Evolutionary conservation across 2,888 invertebrate genomes (phyloP).

Genomic region (Caenorhabditis sp.): DNA sequence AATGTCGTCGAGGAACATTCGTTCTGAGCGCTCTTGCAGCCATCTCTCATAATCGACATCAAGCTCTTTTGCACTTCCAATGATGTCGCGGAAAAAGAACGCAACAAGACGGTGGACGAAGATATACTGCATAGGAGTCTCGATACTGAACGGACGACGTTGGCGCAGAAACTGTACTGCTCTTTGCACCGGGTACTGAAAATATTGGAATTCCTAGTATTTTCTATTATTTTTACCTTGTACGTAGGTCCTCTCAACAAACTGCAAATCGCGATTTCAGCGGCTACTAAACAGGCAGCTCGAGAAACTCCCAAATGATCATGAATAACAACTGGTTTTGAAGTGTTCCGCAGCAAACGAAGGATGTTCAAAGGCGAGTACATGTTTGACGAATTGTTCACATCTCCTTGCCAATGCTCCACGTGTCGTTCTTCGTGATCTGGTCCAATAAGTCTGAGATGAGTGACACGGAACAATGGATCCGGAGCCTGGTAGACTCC

Average conservation of each 20-base stretch:
- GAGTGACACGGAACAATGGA: constrained; percentile 79
- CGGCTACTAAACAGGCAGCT: constrained; percentile 79
- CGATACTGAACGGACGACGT: constrained; percentile 78
- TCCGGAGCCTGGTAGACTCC: constrained; percentile 72
- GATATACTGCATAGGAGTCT: constrained; percentile 81
- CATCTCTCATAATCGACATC: constrained; percentile 79
- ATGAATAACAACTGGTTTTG: constrained; percentile 78
- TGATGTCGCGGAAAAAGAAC: constrained; percentile 76
- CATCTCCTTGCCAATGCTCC: constrained; percentile 81
- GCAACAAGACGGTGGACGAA: constrained; percentile 74
- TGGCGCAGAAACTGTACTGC: constrained; percentile 80
- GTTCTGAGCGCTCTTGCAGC: constrained; percentile 77
- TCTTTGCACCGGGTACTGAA: constrained; percentile 79
- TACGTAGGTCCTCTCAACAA: constrained; percentile 79
- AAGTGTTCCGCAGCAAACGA: constrained; percentile 76
- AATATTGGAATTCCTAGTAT: too few relatives aligned
- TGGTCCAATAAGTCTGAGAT: constrained; percentile 75
- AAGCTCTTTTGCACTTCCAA: constrained; percentile 70
- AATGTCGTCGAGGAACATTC: constrained; percentile 80
- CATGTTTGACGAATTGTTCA: constrained; percentile 81
- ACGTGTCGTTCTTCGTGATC: constrained; percentile 74
- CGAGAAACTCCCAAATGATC: constrained; percentile 79
- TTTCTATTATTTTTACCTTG: constrained; percentile 71
- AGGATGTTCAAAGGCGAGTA: constrained; percentile 75
- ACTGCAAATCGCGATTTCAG: constrained; percentile 79